These are phyloP conservation scores for Regulus satrapa DNA, from an alignment of 2,113 vertebrate genomes.

Conservation along the genomic window DNA sequence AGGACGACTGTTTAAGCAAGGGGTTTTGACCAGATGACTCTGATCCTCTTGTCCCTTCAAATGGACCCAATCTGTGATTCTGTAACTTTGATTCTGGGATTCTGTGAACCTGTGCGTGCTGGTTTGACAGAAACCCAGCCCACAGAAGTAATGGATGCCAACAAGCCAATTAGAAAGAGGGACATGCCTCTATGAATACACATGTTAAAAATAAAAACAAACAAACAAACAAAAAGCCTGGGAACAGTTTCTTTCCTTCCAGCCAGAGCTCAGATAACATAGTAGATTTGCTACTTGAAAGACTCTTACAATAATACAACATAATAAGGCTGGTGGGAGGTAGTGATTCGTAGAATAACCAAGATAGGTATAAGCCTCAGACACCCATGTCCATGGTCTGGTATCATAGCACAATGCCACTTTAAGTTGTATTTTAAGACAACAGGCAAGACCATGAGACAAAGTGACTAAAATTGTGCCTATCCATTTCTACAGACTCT, in stretches of 20 bases:
- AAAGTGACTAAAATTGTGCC: not conserved
- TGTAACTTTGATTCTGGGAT: not conserved
- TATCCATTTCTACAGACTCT: not conserved
- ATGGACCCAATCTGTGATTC: not conserved
- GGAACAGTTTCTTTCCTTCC: no score
- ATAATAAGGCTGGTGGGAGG: not conserved
- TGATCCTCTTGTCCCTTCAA: not conserved
- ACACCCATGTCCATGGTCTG: fast-evolving
- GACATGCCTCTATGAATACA: no score
- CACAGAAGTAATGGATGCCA: no score
- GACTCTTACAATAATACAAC: not conserved
- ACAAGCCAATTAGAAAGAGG: no score
- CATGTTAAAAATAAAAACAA: no score
- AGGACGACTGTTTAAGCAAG: not conserved
- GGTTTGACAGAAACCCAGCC: no score
- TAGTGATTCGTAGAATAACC: not conserved
- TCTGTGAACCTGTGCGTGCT: no score
- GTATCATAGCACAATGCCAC: not conserved
- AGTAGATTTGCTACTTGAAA: not conserved
- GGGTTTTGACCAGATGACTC: not conserved
- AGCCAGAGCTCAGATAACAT: no score
- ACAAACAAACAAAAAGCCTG: no score
- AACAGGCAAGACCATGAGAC: not conserved
- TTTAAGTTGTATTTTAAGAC: not conserved
- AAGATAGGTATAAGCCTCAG: not conserved